These are phyloP conservation scores for Smutsia temminckii DNA, from an alignment of 2,797 vertebrate species.

Conservation along the genomic window DNA sequence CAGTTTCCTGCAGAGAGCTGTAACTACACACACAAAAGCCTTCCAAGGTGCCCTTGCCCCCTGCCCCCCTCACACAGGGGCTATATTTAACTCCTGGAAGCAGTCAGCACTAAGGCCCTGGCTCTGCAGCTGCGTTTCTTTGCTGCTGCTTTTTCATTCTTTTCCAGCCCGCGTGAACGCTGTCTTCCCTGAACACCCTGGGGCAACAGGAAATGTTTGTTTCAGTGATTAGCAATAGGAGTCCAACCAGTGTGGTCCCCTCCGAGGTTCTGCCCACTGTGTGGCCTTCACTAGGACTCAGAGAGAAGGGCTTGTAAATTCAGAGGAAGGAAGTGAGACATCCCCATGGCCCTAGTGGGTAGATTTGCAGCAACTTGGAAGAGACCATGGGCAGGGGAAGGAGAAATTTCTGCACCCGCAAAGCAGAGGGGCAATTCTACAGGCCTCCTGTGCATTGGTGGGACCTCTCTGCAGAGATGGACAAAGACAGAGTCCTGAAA, in stretches of 20 bases:
- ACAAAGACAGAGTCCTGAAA: neutral
- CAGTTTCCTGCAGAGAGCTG: constrained; percentile 38
- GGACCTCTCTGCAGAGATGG: neutral
- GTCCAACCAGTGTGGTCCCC: constrained; percentile 35
- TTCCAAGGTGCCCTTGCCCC: constrained; percentile 53
- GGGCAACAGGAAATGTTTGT: constrained; percentile 84
- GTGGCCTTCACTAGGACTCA: constrained; percentile 66
- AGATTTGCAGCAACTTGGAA: neutral
- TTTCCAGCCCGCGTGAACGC: neutral
- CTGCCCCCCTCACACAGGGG: neutral
- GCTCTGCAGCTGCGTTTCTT: neutral
- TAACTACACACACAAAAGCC: constrained; percentile 49
- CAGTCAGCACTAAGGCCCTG: neutral
- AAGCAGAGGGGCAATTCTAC: neutral
- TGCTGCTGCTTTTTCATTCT: neutral
- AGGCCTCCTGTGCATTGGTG: neutral
- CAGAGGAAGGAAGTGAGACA: constrained; percentile 66
- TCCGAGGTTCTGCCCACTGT: constrained; percentile 16
- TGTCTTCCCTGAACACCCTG: neutral
- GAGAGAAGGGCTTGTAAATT: constrained; percentile 72
- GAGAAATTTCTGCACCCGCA: neutral
- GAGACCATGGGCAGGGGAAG: neutral
- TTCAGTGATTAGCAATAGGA: constrained; percentile 81
- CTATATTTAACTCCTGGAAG: constrained; percentile 69
- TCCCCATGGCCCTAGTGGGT: neutral